A percentile compares a stretch with the other conserved stretches of the same genome.
Evolutionary conservation across 2,113 vertebrate genomes (phyloP).

Genomic region (Hyperoodon ampullatus): DNA sequence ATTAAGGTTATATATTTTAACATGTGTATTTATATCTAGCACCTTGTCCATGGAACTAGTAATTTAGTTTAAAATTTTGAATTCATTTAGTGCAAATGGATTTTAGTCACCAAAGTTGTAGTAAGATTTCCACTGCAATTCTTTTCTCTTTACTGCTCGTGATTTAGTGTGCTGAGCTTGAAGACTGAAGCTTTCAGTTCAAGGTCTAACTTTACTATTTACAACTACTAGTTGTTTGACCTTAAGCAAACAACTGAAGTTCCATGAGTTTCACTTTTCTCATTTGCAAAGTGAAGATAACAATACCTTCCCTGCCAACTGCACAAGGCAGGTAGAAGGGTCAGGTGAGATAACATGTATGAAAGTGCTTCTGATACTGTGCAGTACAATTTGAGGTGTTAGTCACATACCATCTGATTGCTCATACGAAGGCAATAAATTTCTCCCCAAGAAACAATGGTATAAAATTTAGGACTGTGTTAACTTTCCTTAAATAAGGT

Average conservation of each 20-base stretch:
- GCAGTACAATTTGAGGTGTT: not conserved
- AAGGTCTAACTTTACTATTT: not conserved
- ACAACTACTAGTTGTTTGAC: not conserved
- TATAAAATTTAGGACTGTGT: not conserved
- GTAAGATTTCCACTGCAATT: not conserved
- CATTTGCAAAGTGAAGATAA: not conserved
- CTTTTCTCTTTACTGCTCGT: not conserved
- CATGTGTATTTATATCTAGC: not conserved
- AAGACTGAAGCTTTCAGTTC: not conserved
- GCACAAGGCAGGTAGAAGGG: not conserved
- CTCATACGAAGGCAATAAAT: not conserved
- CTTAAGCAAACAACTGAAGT: not conserved
- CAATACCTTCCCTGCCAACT: not conserved
- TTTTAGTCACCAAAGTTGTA: not conserved
- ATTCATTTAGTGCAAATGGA: constrained; percentile 10
- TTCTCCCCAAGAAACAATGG: not conserved
- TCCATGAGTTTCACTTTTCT: constrained; percentile 43
- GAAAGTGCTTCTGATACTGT: constrained; percentile 24
- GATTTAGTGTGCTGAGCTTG: not conserved
- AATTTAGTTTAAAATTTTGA: constrained; percentile 10
- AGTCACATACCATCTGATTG: not conserved
- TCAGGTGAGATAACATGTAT: not conserved
- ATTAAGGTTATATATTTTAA: constrained; percentile 12
- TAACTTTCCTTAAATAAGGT: not conserved
- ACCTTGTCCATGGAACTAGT: not conserved